Conservation (phyloP, 2,888 invertebrate species). For the Drosophila acutilabella region DNA sequence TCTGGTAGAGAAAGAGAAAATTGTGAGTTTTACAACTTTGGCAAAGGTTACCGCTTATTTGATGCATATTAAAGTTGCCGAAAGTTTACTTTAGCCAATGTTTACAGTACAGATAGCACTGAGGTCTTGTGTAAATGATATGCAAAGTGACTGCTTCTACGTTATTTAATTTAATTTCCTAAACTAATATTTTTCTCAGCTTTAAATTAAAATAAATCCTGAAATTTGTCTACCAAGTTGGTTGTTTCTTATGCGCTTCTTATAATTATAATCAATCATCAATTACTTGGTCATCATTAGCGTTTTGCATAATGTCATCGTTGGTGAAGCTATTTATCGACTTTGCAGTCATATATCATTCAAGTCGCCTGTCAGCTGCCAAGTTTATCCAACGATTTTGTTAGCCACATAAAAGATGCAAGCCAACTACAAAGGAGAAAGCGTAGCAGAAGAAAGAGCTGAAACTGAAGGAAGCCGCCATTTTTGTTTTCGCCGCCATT, state of each 20-base stretch:
- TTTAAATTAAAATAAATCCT: background rate
- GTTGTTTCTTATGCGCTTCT: background rate
- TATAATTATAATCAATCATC: background rate
- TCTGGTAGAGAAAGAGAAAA: background rate
- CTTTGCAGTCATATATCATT: slow-evolving; percentile 32
- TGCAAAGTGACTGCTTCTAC: slow-evolving; percentile 33
- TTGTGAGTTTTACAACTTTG: slow-evolving; percentile 6
- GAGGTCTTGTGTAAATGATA: slow-evolving; percentile 36
- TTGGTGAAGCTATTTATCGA: slow-evolving; percentile 18
- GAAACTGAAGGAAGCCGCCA: slow-evolving; percentile 14
- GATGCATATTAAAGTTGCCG: slow-evolving; percentile 43
- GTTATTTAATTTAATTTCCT: slow-evolving; percentile 58
- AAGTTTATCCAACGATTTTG: slow-evolving; percentile 17
- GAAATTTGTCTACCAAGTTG: background rate
- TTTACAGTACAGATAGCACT: slow-evolving; percentile 1
- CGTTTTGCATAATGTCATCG: slow-evolving; percentile 5
- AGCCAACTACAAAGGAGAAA: background rate
- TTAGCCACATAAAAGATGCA: slow-evolving; percentile 33
- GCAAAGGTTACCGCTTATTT: slow-evolving; percentile 44
- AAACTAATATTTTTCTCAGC: slow-evolving; percentile 27
- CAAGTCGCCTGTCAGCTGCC: slow-evolving; percentile 36
- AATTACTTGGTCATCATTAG: background rate
- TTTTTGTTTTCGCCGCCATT: slow-evolving; percentile 41
- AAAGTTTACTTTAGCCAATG: slow-evolving; percentile 43
- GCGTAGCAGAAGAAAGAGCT: background rate